These are phyloP conservation scores for Glaucidium brasilianum DNA, from an alignment of 2,113 vertebrate genomes.

Conservation along the genomic window DNA sequence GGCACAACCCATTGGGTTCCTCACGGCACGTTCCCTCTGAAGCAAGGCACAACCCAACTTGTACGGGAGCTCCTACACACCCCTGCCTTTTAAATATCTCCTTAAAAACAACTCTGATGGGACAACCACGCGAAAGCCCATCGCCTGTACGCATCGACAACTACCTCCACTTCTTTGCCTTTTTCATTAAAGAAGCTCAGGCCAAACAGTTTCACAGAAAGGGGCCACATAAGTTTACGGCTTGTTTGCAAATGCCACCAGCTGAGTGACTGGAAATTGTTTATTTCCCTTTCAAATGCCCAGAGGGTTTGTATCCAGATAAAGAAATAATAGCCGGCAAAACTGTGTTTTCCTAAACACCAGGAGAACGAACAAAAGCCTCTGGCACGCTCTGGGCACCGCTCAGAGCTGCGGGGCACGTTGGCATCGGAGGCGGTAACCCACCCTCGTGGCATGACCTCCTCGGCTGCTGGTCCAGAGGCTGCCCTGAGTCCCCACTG, in stretches of 20 bases:
- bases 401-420: neutral
- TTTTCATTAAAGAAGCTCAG: neutral
- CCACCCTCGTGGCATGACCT: neutral
- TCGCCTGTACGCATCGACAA: accelerated
- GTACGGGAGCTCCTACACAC: accelerated
- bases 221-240: accelerated
- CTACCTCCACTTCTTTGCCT: neutral
- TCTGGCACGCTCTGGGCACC: neutral
- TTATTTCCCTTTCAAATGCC: slow-evolving; percentile 6
- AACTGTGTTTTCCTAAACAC: neutral
- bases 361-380: neutral
- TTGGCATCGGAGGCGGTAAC: neutral
- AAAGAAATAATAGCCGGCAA: neutral
- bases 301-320: neutral
- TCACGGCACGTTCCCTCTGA: accelerated
- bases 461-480: neutral
- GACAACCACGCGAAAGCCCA: accelerated
- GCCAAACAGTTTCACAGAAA: neutral
- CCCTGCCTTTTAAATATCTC: accelerated
- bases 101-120: accelerated
- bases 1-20: neutral
- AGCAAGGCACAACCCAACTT: neutral
- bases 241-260: neutral
- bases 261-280: neutral
- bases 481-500: neutral